A percentile compares a stretch with the other conserved stretches of the same genome.
phyloP scores from a whole-genome alignment of 2,797 vertebrate species.

The Caiman crocodilus region DNA sequence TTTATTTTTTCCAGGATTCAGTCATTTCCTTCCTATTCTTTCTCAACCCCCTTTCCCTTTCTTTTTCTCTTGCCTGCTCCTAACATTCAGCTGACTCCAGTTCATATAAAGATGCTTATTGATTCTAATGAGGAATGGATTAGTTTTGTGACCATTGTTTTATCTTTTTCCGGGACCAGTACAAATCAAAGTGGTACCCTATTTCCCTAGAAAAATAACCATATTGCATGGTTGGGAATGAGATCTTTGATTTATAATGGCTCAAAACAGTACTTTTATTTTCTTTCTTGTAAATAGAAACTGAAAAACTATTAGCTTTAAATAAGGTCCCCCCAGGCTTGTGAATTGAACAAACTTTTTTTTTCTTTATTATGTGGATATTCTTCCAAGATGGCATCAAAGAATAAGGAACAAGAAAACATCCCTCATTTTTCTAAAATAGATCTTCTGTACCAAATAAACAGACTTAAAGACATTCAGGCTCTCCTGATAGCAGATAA shows the following conservation, averaged over 20 bases:
- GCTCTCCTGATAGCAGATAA: background rate
- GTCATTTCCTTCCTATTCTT: background rate
- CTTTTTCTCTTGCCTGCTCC: background rate
- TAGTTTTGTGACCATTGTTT: background rate
- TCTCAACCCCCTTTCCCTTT: background rate
- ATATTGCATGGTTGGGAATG: slow-evolving; percentile 11
- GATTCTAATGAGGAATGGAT: background rate
- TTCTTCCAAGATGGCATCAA: slow-evolving; percentile 30
- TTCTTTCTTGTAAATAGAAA: slow-evolving; percentile 29
- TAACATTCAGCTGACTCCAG: background rate
- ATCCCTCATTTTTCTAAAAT: background rate
- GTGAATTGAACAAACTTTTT: slow-evolving; percentile 31
- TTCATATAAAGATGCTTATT: background rate
- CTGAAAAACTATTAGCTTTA: slow-evolving; percentile 2
- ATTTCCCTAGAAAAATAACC: slow-evolving; percentile 19
- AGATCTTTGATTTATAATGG: slow-evolving; percentile 19
- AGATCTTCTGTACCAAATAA: slow-evolving; percentile 13
- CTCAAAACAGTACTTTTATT: slow-evolving; percentile 45
- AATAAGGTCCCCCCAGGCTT: background rate
- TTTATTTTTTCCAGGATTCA: background rate
- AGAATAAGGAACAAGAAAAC: slow-evolving; percentile 5
- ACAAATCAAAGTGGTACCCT: background rate
- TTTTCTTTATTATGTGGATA: slow-evolving; percentile 34
- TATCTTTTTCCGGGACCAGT: background rate
- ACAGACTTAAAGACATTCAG: background rate